Conservation (phyloP, 2,888 invertebrate genomes). For the Steromphala cineraria region DNA sequence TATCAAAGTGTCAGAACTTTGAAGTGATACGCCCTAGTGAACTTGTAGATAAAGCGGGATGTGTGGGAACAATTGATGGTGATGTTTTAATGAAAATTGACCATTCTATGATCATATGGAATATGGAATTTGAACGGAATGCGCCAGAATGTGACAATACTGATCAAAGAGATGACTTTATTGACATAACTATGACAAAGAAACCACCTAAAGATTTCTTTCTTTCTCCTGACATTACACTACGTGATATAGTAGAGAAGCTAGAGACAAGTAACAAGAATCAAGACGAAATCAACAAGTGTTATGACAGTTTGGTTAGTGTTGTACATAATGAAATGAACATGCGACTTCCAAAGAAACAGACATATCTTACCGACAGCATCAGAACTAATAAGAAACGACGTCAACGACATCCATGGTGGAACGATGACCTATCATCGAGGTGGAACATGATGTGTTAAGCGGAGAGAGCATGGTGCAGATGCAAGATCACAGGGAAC, state of each 20-base stretch:
- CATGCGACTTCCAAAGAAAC: not conserved
- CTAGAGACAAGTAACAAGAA: not conserved
- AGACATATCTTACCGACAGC: not conserved
- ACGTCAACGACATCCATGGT: not conserved
- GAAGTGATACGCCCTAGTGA: not conserved
- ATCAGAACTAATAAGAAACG: not conserved
- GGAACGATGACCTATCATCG: not conserved
- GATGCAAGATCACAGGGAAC: not conserved
- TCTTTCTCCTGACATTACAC: no score
- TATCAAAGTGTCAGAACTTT: not conserved
- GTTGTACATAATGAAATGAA: not conserved
- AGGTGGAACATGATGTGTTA: not conserved
- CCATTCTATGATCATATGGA: not conserved
- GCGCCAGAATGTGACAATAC: not conserved
- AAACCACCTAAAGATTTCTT: no score
- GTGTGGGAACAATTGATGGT: no score
- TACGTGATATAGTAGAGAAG: not conserved
- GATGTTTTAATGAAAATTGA: not conserved
- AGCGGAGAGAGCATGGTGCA: not conserved
- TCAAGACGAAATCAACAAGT: not conserved
- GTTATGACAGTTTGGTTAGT: not conserved
- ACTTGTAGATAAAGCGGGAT: no score
- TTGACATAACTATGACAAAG: not conserved
- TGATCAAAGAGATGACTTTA: not conserved
- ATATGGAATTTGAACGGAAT: not conserved